Evolutionary conservation across 2,888 invertebrate genomes (phyloP), one percentile per base, ranked within the genome.

Genomic region (Ormyrus thymus): DNA sequence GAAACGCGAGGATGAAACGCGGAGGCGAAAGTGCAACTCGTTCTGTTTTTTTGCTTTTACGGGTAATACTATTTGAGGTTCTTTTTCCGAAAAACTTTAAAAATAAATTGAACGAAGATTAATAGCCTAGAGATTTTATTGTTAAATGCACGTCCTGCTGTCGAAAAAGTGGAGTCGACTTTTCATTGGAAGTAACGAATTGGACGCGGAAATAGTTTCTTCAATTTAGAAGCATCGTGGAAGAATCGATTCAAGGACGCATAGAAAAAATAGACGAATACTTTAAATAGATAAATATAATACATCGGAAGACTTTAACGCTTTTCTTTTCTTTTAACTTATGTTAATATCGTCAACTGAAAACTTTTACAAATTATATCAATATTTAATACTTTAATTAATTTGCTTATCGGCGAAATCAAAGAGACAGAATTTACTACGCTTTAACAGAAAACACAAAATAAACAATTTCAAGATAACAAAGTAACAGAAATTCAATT

Each of bases 241-340:
- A 62, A 68, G 29, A 62, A 55, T 62, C 43, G 43, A 5, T 55
- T 62, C 55, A 61, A 45, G 46, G 13, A 69, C 29, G 29, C 48
- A 50, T 69, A 76, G 48, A 69, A 68, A 74, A 76, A 76, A 59
- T 69, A 68, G 65, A 65, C 0, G 59, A 53, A n/a, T 66, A 48
- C 13, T 59, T 59, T 61, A 15, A 13, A 66, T 53, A 51, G 11
- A 29, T 0, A 29, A 29, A 45, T 59, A 9, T 46, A 53, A 59
- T 53, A 58, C 29, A 68, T 46, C 75, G 75, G 75, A 75, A 75
- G 75, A 75, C 75, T 58, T 61, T n/a, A 62, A 45, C 7, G 43
- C 51, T 62, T 59, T 61, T 64, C 45, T 50, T 9, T 62, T 53
- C 53, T 61, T 43, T 51, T 58, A 58, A 59, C 10, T n/a, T 50